Conservation (phyloP, 2,113 vertebrate genomes). For the Eulacestoma nigropectus region DNA sequence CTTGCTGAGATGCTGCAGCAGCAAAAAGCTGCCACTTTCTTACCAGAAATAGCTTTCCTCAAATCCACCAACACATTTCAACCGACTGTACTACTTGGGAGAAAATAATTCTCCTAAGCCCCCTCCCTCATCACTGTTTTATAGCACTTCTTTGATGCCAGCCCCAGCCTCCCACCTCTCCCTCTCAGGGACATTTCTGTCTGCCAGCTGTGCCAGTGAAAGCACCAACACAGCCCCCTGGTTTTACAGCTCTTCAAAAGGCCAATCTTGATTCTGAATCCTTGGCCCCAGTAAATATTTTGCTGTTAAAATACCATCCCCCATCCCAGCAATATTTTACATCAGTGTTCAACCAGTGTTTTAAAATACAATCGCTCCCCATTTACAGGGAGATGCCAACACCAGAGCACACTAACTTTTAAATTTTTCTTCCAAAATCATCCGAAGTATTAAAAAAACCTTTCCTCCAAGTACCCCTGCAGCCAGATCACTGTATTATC, state of each 20-base stretch:
- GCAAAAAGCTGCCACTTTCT: background rate
- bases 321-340: background rate
- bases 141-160: background rate
- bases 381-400: background rate
- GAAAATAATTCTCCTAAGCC: background rate
- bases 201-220: background rate
- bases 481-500: background rate
- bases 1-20: background rate
- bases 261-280: background rate
- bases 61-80: background rate
- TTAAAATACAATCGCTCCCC: background rate
- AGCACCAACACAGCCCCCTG: background rate
- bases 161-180: background rate
- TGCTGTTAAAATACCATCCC: background rate
- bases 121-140: background rate
- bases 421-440: background rate
- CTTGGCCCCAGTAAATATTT: background rate
- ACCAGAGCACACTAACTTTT: background rate
- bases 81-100: background rate
- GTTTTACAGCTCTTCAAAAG: background rate
- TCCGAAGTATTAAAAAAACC: background rate
- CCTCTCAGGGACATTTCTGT: accelerated
- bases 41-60: background rate
- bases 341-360: background rate
- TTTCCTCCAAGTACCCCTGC: background rate